Base-by-base conservation (phyloP, 2,113 vertebrate species). In the Scomber colias region DNA sequence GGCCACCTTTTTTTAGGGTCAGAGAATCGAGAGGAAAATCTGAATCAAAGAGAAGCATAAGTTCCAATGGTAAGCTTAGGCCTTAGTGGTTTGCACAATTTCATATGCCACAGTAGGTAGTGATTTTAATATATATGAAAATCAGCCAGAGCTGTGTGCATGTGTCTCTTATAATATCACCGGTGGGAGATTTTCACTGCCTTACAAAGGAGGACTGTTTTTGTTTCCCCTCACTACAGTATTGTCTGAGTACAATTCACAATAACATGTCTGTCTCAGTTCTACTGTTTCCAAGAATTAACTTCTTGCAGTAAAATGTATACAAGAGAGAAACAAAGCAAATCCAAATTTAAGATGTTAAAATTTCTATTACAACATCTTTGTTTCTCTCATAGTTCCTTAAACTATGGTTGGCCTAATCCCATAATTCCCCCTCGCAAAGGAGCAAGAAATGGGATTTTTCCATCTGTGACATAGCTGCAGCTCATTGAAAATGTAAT, bases 401-500 rank as follows among this genome's bases (percentile, higher is more conserved):
- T 80, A 90, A 91, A 90, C 86, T 78, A 67, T 46, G 62, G 46
- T 60, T 80, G 81, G 90, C 74, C 90, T 93, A 91, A 90, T 91
- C 88, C 94, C 93, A 92, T 95, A 95, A 93, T 95, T 95, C 94
- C 92, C 90, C 90, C 16, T 51, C 51, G 87, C 91, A 81, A 89
- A 90, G 84, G 87, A 91, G 79, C 91, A 93, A 92, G 93, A 95
- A 95, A 95, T 94, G 81, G 89, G 91, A 95, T 95, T 92, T 91
- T 89, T 88, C 90, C 91, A 81, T 87, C 84, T 92, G 94, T 95
- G 93, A 94, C 95, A 96, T 94, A 95, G 95, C 95, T 89, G 77
- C 95, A 96, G 96, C 97, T 99, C 98, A 97, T 98, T 97, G 97
- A 95, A 97, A 99, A 99, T 99, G 97, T 98, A 99, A 98, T 98